phyloP scores from a whole-genome alignment of 2,888 invertebrate genomes.

The Plagiodera versicolora region DNA sequence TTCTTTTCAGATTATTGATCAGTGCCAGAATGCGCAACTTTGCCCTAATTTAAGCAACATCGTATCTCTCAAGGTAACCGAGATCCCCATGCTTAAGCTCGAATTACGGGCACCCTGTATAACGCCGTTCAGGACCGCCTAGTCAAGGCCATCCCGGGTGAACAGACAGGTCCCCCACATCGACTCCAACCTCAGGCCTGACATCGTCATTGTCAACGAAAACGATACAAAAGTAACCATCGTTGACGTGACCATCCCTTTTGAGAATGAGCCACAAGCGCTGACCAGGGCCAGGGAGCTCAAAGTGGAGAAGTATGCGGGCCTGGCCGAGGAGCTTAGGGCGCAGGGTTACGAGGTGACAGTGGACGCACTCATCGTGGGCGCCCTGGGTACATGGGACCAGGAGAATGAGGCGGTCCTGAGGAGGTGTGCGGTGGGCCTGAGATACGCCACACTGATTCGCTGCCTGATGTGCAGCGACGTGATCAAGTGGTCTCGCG shows the following conservation, averaged over 20 bases:
- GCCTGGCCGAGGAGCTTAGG: conserved; percentile 3
- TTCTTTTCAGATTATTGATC: no score
- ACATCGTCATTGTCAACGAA: neutral
- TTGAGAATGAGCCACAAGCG: no score
- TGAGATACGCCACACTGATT: neutral
- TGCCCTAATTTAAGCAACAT: no score
- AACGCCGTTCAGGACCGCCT: no score
- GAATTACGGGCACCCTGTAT: no score
- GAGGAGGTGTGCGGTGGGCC: neutral
- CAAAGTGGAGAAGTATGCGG: no score
- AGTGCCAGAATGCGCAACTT: no score
- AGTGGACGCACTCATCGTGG: conserved; percentile 1
- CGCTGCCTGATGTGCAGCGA: neutral
- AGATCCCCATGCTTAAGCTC: no score
- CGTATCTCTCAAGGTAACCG: no score
- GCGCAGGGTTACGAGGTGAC: neutral
- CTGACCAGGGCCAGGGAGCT: neutral
- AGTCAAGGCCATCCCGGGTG: neutral
- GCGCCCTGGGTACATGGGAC: conserved; percentile 5
- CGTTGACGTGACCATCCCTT: conserved; percentile 1
- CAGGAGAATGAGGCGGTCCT: neutral
- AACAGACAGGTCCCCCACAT: conserved; percentile 4
- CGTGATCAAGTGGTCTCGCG: conserved; percentile 1
- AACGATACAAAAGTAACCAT: neutral
- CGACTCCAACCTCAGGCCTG: neutral